Evolutionary conservation across 2,888 invertebrate genomes (phyloP).

Genomic region (Habrosyne pyritoides): DNA sequence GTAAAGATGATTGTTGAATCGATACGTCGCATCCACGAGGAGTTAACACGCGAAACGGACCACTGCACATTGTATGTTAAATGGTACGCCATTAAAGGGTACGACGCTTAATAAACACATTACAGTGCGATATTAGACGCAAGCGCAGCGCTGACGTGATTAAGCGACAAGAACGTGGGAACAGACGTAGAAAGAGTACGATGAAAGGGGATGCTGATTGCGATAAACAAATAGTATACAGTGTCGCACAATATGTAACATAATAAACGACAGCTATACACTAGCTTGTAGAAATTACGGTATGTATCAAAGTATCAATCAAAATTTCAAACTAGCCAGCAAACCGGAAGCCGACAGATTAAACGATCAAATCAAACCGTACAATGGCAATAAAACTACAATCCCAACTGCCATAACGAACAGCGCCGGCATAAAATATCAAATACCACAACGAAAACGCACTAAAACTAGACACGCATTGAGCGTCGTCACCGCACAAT

Average conservation of each 20-base stretch:
- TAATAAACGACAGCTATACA: not conserved
- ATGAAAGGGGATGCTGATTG: conserved; percentile 52
- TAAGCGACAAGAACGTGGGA: conserved; percentile 77
- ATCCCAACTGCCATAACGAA: conserved; percentile 45
- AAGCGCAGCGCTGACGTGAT: conserved; percentile 70
- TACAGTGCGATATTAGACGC: conserved; percentile 78
- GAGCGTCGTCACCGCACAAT: conserved; percentile 59
- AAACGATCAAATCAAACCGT: conserved; percentile 53
- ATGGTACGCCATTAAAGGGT: conserved; percentile 74
- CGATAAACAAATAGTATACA: conserved; percentile 42
- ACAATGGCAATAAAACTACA: conserved; percentile 57
- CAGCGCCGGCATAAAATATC: conserved; percentile 56
- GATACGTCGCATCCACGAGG: conserved; percentile 58
- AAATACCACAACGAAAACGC: conserved; percentile 59
- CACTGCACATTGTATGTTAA: conserved; percentile 76
- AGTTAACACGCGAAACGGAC: conserved; percentile 66
- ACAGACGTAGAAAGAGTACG: conserved; percentile 60
- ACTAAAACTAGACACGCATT: conserved; percentile 60
- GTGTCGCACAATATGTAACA: not conserved
- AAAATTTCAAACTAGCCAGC: conserved; percentile 23
- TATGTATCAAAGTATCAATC: conserved; percentile 17
- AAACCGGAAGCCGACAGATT: conserved; percentile 43
- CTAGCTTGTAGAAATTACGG: conserved; percentile 11
- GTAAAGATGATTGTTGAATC: conserved; percentile 45
- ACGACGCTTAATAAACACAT: conserved; percentile 81